phyloP scores from a whole-genome alignment of 2,888 invertebrate genomes.

The Apocheima hispidaria region DNA sequence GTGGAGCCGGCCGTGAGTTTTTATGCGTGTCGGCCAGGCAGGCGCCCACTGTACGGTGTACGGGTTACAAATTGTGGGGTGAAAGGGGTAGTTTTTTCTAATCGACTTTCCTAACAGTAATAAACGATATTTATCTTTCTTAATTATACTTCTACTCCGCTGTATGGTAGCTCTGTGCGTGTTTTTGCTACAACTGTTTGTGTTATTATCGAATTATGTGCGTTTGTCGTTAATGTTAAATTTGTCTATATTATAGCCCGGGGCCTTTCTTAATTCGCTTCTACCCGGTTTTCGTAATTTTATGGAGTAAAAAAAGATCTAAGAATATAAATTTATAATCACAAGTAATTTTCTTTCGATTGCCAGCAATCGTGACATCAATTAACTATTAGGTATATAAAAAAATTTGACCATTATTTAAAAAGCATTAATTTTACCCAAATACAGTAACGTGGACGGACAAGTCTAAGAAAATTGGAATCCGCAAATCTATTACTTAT shows the following conservation, averaged over 20 bases:
- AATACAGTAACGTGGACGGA: too few relatives aligned
- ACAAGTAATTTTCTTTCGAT: too few relatives aligned
- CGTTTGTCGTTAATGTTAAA: constrained; percentile 72
- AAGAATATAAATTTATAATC: not conserved
- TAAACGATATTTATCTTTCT: constrained; percentile 87
- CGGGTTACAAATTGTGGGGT: constrained; percentile 87
- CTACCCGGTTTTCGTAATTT: constrained; percentile 8
- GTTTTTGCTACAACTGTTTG: constrained; percentile 76
- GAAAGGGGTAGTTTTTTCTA: constrained; percentile 86
- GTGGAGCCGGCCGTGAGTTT: constrained; percentile 62
- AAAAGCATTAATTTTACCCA: too few relatives aligned
- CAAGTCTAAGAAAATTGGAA: too few relatives aligned
- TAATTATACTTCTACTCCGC: constrained; percentile 83
- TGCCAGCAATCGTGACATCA: too few relatives aligned
- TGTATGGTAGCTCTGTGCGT: constrained; percentile 81
- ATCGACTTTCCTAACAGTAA: constrained; percentile 86
- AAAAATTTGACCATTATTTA: too few relatives aligned
- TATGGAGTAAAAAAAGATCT: not conserved
- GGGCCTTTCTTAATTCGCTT: constrained; percentile 42
- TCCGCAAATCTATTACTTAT: not conserved
- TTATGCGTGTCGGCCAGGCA: constrained; percentile 76
- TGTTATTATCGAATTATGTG: constrained; percentile 83
- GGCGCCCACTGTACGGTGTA: constrained; percentile 85
- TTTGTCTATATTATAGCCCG: constrained; percentile 57
- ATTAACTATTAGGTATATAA: too few relatives aligned